Base-by-base conservation (phyloP, 2,888 invertebrate species). In the Plebejus argus region DNA sequence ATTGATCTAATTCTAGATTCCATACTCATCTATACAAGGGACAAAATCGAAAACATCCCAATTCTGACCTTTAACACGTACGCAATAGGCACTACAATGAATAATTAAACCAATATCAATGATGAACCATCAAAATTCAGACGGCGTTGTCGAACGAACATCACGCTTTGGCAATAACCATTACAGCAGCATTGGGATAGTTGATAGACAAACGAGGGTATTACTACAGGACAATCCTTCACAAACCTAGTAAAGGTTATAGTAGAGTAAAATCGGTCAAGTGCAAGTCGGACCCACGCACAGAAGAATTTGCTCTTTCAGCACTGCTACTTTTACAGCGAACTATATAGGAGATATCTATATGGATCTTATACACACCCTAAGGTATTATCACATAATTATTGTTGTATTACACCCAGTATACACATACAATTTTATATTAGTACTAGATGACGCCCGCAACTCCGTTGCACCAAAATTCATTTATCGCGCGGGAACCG, bases 81-180 rank as follows among this genome's bases (percentile, higher is more conserved):
- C 61, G 23, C 10, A 10, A 23, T 23, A 61, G 23, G 61, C 23
- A 61, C 23, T 61, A 61, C 61, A 23, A 23, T 61, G 61, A 61
- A 61, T 23, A 61, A 61, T 61, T 12, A 61, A 61, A 61, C 61
- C 61, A 61, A 61, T 20, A 23, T 61, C 61, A 61, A 61, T 23
- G 61, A 61, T 23, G 20, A 61, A 12, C 61, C 10, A 61, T 61
- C 61, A 12, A 23, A 61, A 61, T 61, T 61, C 61, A 4, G 61
- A 23, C 5, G 12, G 20, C 61, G 61, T 23, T n/a, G 18, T 20
- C 58, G 61, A 61, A 3, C 4, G 23, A 61, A 23, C 61, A 23
- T 61, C 61, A 61, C 61, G 61, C 23, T 61, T 61, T 23, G 61
- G 23, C 23, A 12, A 61, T 61, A 61, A 10, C 61, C 23, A 23